Percentiles rank a stretch among this genome's conserved stretches.
These are phyloP conservation scores for Troides oblongomaculatus DNA, from an alignment of 2,888 invertebrate species.

Conservation along the genomic window DNA sequence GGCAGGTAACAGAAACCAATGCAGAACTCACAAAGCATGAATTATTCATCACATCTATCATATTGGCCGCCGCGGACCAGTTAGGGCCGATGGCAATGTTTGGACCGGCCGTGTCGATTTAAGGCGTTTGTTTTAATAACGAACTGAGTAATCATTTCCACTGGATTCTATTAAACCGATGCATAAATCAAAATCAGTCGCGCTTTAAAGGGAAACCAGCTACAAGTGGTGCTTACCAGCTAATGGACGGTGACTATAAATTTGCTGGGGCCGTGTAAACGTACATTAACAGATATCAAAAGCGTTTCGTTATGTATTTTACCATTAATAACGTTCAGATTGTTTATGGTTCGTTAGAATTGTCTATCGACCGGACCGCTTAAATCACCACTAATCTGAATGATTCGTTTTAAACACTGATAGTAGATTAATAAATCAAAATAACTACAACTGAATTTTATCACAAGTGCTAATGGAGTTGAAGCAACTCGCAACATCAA, in stretches of 20 bases:
- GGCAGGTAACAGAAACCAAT: slow-evolving; percentile 17
- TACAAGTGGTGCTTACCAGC: slow-evolving; percentile 4
- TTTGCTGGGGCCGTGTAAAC: slow-evolving; percentile 2
- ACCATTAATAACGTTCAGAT: no score
- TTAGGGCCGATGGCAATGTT: slow-evolving; percentile 9
- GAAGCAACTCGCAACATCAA: no score
- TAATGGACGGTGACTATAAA: slow-evolving; percentile 15
- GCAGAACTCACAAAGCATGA: slow-evolving; percentile 19
- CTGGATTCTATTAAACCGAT: slow-evolving; percentile 5
- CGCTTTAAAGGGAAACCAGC: slow-evolving; percentile 8
- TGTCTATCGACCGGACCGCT: no score
- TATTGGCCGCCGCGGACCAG: slow-evolving; percentile 10
- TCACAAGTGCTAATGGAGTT: no score
- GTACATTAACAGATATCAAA: no score
- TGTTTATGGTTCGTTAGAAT: no score
- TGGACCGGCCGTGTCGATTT: slow-evolving; percentile 15
- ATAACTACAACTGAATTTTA: no score
- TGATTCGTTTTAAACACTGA: no score
- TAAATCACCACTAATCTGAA: no score
- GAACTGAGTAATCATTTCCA: slow-evolving; percentile 4
- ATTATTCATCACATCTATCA: slow-evolving; percentile 26
- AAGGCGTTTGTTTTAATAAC: slow-evolving; percentile 20
- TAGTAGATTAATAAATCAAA: no score
- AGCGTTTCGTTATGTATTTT: no score
- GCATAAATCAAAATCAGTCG: slow-evolving; percentile 9